Conservation (phyloP, 2,888 invertebrate species). For the Cephus runcator region DNA sequence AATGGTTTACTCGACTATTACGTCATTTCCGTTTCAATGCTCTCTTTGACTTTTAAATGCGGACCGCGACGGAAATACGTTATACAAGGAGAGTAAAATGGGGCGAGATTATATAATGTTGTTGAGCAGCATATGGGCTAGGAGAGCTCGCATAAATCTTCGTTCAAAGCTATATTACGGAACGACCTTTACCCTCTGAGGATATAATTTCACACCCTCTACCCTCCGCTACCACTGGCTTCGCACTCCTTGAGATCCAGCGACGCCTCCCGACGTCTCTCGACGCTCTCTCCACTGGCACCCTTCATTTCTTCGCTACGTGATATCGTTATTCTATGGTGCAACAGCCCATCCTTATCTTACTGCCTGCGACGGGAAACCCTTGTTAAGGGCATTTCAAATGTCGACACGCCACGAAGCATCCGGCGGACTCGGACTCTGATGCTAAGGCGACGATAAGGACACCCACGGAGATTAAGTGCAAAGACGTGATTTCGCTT, state of each 20-base stretch:
- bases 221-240: background rate
- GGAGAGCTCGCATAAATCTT: constrained; percentile 30
- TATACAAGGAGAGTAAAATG: constrained; percentile 21
- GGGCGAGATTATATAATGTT: constrained; percentile 35
- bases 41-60: constrained; percentile 1
- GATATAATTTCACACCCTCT: constrained; percentile 39
- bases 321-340: constrained; percentile 22
- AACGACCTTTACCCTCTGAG: constrained; percentile 18
- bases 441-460: no score
- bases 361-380: constrained; percentile 13
- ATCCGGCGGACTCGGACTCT: background rate
- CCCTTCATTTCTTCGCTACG: constrained; percentile 10
- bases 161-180: constrained; percentile 18
- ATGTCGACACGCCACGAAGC: constrained; percentile 19
- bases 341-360: constrained; percentile 24
- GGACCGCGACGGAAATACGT: background rate
- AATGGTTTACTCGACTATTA: background rate
- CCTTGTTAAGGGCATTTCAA: constrained; percentile 10
- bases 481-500: no score
- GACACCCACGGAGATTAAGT: no score
- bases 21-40: background rate
- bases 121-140: constrained; percentile 17
- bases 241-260: constrained; percentile 11
- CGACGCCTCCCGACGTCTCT: background rate
- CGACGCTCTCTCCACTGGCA: constrained; percentile 7